phyloP scores from a whole-genome alignment of 1,140 invertebrate genomes.

The Halyomorpha halys region DNA sequence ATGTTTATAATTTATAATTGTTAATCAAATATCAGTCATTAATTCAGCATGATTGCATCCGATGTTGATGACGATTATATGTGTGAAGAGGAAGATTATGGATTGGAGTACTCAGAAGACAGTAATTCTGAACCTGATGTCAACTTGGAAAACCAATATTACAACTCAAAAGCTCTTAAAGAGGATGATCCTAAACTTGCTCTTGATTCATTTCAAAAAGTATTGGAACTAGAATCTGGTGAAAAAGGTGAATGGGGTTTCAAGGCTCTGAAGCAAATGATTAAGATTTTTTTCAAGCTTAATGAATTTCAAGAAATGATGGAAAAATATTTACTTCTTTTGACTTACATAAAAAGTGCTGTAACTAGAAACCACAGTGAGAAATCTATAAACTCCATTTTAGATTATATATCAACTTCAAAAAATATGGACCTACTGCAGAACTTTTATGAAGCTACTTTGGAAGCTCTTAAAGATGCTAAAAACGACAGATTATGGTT shows the following conservation, averaged over 20 bases:
- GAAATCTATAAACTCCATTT: constrained; percentile 99
- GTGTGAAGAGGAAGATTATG: constrained; percentile 96
- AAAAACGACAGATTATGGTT: constrained; percentile 99
- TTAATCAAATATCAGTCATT: too few relatives aligned
- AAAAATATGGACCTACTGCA: constrained; percentile 99
- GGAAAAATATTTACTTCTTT: constrained; percentile 86
- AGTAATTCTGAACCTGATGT: constrained; percentile 98
- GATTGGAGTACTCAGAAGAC: constrained; percentile 91
- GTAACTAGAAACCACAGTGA: constrained; percentile 99
- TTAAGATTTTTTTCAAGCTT: constrained; percentile 96
- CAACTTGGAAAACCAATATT: constrained; percentile 99
- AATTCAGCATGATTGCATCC: constrained; percentile 39
- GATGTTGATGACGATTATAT: constrained; percentile 94
- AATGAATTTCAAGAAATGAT: constrained; percentile 47
- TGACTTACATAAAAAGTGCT: constrained; percentile 97
- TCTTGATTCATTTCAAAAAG: constrained; percentile 90
- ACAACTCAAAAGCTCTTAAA: constrained; percentile 97
- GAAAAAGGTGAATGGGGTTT: constrained; percentile 99
- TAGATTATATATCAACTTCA: constrained; percentile 98
- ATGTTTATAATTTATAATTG: too few relatives aligned
- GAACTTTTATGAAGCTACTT: constrained; percentile 98
- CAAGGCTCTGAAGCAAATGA: constrained; percentile 99
- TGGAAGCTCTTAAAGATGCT: constrained; percentile 95
- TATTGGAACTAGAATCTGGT: constrained; percentile 88
- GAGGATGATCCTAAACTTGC: constrained; percentile 91